Evolutionary conservation across 53 echinoderm and acorn worm genomes (phyloP).

Genomic region (Henricia sp.): DNA sequence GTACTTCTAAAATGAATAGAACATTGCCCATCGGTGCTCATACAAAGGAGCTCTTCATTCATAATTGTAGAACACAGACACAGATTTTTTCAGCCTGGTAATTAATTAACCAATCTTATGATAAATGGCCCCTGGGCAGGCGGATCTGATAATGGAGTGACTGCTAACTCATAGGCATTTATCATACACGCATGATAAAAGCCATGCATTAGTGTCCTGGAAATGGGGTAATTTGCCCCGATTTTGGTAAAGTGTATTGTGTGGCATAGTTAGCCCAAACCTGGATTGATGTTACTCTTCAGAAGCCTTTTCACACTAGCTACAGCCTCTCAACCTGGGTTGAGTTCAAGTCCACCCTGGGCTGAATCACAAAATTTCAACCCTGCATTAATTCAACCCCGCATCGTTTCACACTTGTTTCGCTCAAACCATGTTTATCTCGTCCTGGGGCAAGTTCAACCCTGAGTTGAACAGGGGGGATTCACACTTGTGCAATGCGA

Average conservation of each 20-base stretch:
- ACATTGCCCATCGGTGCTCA: neutral
- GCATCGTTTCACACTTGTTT: no score
- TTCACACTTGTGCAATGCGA: no score
- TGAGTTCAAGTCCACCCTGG: no score
- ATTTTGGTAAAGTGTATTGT: constrained; percentile 14
- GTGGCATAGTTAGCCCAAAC: neutral
- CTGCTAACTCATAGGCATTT: constrained; percentile 8
- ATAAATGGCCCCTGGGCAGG: constrained; percentile 9
- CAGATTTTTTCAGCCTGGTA: constrained; percentile 2
- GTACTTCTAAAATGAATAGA: neutral
- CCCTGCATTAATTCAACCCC: no score
- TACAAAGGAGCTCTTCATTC: neutral
- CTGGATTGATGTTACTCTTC: no score
- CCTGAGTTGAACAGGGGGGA: no score
- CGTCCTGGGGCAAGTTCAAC: no score
- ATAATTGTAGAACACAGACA: neutral
- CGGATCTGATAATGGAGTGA: constrained; percentile 3
- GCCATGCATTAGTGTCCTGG: neutral
- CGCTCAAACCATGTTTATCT: no score
- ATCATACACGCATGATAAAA: neutral
- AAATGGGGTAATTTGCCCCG: constrained; percentile 19
- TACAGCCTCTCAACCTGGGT: no score
- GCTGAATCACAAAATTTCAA: no score
- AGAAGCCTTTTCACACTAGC: no score
- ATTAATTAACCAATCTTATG: constrained; percentile 38